Evolutionary conservation across 1,140 invertebrate species (phyloP), one percentile per base, ranked within the genome.

Genomic region (Drosophila parvula): DNA sequence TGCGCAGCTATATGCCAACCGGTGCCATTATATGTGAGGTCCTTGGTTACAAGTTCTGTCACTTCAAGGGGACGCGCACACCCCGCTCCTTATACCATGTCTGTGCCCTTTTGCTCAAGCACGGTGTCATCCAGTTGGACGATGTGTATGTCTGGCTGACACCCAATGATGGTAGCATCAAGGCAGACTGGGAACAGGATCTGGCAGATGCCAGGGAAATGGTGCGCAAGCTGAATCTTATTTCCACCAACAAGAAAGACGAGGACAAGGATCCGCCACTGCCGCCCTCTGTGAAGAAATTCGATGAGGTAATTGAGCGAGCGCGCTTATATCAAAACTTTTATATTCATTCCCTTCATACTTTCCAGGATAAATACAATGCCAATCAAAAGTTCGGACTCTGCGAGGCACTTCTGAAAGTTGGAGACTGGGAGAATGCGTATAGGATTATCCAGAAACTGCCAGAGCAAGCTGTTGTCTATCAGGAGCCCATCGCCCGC

Each of bases 311-410:
- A 50, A 7, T 0, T 10, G 0, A 30, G 22, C 22, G 38, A 4
- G 0, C 0, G 32, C 1, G 0, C 10, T 34, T 9, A 34, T 2
- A 18, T 1, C 16, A 4, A 53, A 2, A 3, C 22, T 22, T 22
- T 22, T 22, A 22, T 22, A 22, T 22, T 22, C 22, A 22, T 22
- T 22, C 22, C 3, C 22, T 22, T 22, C 3, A 3, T 22, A 8
- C 1, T 38, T 30, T n/a, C 2, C 27, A 68, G 79, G 89, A 91
- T 14, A 95, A 96, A 85, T 96, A 96, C 90, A 93, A 94, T 89
- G 94, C 92, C 62, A 99, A 99, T 93, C 98, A 99, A 92, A 99
- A 99, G 92, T 95, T 99, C 80, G 96, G 97, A 41, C 93, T 99
- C 6, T 96, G 97, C 90, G 96, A 98, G 92, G 97, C 97, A 2